A percentile compares a stretch with the other conserved stretches of the same genome.
Conservation (phyloP, 2,113 vertebrate genomes). For the Toxotes chatareus region DNA sequence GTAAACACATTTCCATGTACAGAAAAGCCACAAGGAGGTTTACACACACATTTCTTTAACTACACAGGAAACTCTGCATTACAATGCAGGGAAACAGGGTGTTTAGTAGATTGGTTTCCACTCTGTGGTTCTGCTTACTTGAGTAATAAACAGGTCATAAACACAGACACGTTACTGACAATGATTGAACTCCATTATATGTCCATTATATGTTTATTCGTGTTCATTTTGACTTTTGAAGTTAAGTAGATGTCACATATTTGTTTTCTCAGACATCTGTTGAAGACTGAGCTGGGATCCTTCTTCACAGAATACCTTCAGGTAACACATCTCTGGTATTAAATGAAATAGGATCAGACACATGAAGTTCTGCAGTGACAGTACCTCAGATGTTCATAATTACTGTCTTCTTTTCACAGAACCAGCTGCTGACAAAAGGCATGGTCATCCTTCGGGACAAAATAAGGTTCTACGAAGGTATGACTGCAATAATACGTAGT, state of each 20-base stretch:
- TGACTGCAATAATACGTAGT: not conserved
- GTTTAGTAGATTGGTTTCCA: not conserved
- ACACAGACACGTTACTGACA: not conserved
- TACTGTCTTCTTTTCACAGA: constrained; percentile 80
- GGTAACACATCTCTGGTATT: constrained; percentile 54
- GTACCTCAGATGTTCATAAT: not conserved
- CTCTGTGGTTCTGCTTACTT: not conserved
- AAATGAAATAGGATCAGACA: constrained; percentile 2
- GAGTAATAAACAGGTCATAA: not conserved
- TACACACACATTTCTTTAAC: constrained; percentile 28
- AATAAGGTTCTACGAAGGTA: constrained; percentile 98
- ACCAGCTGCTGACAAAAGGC: constrained; percentile 97
- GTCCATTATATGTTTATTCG: not conserved
- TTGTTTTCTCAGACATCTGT: constrained; percentile 86
- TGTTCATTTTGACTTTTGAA: not conserved
- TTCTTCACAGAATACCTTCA: constrained; percentile 97
- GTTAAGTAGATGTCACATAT: not conserved
- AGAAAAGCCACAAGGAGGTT: constrained; percentile 28
- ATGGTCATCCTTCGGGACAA: constrained; percentile 99
- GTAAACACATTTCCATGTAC: constrained; percentile 44
- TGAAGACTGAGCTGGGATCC: constrained; percentile 97
- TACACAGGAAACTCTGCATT: not conserved
- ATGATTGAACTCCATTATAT: not conserved
- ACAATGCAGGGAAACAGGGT: not conserved
- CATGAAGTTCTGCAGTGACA: too few relatives aligned